phyloP scores from a whole-genome alignment of 2,888 invertebrate genomes.

The Polydesmus complanatus region DNA sequence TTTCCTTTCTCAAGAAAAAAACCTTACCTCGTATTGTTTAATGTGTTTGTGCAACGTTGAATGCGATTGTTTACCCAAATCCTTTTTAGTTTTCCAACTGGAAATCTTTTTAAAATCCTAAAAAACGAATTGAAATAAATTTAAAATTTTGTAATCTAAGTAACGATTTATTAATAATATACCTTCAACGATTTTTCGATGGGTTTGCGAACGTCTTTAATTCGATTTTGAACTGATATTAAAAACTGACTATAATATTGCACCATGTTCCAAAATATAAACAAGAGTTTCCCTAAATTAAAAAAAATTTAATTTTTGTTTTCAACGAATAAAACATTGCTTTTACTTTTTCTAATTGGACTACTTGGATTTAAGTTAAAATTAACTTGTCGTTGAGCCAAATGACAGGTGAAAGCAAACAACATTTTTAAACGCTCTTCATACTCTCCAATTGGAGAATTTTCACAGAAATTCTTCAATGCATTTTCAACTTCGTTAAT shows the following conservation, averaged over 20 bases:
- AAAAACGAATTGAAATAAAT: not conserved
- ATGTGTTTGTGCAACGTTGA: conserved; percentile 72
- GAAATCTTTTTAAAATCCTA: conserved; percentile 84
- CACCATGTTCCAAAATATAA: conserved; percentile 58
- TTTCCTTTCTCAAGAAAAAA: not conserved
- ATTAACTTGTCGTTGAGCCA: conserved; percentile 30
- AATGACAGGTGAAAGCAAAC: conserved; percentile 65
- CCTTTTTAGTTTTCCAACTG: conserved; percentile 84
- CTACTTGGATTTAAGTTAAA: not conserved
- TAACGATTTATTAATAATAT: too few relatives aligned
- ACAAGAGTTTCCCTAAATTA: conserved; percentile 24
- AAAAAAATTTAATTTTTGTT: too few relatives aligned
- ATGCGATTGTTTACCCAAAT: conserved; percentile 75
- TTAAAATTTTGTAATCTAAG: not conserved
- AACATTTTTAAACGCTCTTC: conserved; percentile 60
- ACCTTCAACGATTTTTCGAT: conserved; percentile 76
- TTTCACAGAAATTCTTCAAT: conserved; percentile 70
- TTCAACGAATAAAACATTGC: conserved; percentile 17
- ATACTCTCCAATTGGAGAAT: conserved; percentile 71
- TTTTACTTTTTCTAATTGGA: conserved; percentile 34
- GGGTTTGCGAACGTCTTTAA: conserved; percentile 55
- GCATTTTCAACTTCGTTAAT: too few relatives aligned
- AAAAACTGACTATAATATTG: conserved; percentile 71
- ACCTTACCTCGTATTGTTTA: conserved; percentile 55
- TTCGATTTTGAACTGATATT: conserved; percentile 45